A percentile compares a stretch with the other conserved stretches of the same genome.
Evolutionary conservation across 2,888 invertebrate species (phyloP).

Genomic region (Oligia strigilis): DNA sequence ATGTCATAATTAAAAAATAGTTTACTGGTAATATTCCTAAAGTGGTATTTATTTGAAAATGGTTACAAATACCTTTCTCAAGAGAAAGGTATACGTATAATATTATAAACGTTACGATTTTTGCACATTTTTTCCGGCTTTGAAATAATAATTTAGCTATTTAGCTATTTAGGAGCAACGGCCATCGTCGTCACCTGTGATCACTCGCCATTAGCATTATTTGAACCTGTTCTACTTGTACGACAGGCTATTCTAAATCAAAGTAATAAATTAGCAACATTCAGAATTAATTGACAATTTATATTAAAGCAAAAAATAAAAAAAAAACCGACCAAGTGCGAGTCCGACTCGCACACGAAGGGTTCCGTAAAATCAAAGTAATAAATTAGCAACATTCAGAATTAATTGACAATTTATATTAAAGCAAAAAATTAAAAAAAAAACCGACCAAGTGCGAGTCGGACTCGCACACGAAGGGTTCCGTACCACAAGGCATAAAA

Average conservation of each 20-base stretch:
- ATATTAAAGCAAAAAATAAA: neutral
- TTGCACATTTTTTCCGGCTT: conserved; percentile 12
- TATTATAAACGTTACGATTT: neutral
- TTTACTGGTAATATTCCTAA: neutral
- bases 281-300: neutral
- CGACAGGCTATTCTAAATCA: neutral
- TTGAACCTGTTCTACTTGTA: conserved; percentile 23
- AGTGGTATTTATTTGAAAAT: neutral
- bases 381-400: neutral
- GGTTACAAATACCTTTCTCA: neutral
- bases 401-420: neutral
- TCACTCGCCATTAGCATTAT: neutral
- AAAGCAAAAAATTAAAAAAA: neutral
- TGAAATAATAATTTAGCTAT: no score
- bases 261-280: neutral
- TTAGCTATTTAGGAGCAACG: conserved; percentile 14
- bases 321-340: neutral
- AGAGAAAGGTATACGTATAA: no score
- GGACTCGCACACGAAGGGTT: no score
- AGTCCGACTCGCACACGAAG: no score
- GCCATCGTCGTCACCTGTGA: neutral
- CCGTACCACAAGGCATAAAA: no score
- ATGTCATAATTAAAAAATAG: neutral
- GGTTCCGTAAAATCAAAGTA: neutral
- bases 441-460: no score